Percentiles rank a stretch among this genome's conserved stretches.
phyloP scores from a whole-genome alignment of 2,888 invertebrate species.

The Drosophila mulleri region DNA sequence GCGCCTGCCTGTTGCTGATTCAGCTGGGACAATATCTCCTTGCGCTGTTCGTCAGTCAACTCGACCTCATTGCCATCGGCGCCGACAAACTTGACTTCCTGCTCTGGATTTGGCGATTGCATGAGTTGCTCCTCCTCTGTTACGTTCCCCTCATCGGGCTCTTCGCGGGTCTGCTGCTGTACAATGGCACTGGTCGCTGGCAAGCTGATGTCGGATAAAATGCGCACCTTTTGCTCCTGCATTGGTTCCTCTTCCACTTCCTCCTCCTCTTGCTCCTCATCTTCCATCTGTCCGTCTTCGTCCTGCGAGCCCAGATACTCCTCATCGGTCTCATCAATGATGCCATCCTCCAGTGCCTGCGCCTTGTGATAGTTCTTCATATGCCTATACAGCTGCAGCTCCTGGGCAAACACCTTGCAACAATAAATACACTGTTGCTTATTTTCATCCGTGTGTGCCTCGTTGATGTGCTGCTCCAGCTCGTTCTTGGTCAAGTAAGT shows the following conservation, averaged over 20 bases:
- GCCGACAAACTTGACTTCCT: constrained; percentile 85
- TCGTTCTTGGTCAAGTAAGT: constrained; percentile 90
- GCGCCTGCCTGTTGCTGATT: constrained; percentile 84
- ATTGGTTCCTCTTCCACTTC: constrained; percentile 80
- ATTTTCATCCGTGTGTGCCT: constrained; percentile 84
- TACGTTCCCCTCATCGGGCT: constrained; percentile 85
- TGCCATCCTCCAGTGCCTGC: constrained; percentile 88
- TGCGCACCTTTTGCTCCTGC: constrained; percentile 86
- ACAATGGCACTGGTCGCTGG: constrained; percentile 71
- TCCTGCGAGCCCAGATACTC: constrained; percentile 81
- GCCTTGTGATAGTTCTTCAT: constrained; percentile 88
- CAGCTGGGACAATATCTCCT: constrained; percentile 84
- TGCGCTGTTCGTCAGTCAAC: constrained; percentile 84
- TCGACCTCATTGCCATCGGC: constrained; percentile 85
- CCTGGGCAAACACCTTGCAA: constrained; percentile 89
- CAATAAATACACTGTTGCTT: constrained; percentile 90
- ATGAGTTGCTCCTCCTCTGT: constrained; percentile 82
- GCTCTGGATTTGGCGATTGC: constrained; percentile 82
- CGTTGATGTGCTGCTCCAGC: constrained; percentile 89
- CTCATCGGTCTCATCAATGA: constrained; percentile 87
- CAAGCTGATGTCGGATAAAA: constrained; percentile 85
- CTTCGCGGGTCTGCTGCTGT: constrained; percentile 76
- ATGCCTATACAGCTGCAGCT: constrained; percentile 90
- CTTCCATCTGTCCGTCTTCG: constrained; percentile 72
- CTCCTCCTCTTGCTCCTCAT: constrained; percentile 65